Evolutionary conservation across 2,113 vertebrate genomes (phyloP).

Genomic region (Macheiramphus alcinus): DNA sequence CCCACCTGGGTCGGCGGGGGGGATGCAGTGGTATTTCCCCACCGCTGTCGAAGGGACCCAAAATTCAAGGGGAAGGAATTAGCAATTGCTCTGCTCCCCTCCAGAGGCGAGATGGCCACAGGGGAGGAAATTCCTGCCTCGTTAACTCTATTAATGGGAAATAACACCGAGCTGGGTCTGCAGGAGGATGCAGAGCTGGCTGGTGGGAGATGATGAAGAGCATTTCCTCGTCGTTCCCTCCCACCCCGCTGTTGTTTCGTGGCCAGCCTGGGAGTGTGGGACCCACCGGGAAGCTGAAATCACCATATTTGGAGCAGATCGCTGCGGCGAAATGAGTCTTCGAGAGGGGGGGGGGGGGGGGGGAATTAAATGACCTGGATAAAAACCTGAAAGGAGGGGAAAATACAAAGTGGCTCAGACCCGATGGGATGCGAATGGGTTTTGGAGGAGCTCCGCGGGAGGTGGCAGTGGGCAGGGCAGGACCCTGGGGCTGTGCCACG

Average conservation of each 20-base stretch:
- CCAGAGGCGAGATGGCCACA: accelerated
- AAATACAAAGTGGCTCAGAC: background rate
- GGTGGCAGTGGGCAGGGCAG: background rate
- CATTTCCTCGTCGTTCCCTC: accelerated
- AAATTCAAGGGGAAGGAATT: background rate
- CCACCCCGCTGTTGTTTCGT: background rate
- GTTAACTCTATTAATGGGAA: background rate
- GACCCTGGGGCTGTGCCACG: constrained; percentile 71
- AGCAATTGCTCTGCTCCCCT: background rate
- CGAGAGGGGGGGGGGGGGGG: too few relatives aligned
- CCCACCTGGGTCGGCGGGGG: background rate
- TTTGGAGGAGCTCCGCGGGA: background rate
- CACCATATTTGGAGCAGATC: background rate
- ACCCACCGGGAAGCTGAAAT: background rate
- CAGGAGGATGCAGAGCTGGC: background rate
- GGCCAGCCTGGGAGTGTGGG: accelerated
- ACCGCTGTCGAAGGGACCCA: accelerated
- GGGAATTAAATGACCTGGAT: background rate
- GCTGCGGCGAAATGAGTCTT: accelerated
- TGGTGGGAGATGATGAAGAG: background rate
- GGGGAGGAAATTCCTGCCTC: background rate
- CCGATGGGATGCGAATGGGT: accelerated
- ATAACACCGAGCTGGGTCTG: background rate
- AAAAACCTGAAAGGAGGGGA: background rate
- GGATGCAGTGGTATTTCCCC: too few relatives aligned